Percentiles rank a stretch among this genome's conserved stretches.
Evolutionary conservation across 1,140 invertebrate species (phyloP).

Genomic region (Leptonema lineaticorne): DNA sequence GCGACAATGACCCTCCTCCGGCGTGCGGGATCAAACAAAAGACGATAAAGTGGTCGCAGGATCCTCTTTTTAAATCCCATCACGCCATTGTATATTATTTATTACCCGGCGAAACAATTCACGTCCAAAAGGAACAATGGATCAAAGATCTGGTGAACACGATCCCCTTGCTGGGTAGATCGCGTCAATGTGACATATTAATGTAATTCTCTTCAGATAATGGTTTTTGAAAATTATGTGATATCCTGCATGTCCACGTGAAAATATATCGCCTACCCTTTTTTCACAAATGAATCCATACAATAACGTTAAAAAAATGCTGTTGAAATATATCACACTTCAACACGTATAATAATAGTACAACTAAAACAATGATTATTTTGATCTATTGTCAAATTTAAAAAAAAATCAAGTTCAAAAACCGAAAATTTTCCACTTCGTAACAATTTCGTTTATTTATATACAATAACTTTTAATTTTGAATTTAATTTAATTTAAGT

Average conservation of each 20-base stretch:
- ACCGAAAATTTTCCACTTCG: no score
- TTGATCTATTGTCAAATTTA: no score
- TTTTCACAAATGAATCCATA: no score
- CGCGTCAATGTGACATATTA: slow-evolving; percentile 30
- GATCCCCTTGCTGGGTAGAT: slow-evolving; percentile 8
- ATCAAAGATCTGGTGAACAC: slow-evolving; percentile 28
- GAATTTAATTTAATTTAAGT: no score
- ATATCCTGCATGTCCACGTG: background rate
- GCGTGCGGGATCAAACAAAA: slow-evolving; percentile 30
- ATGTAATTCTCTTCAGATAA: slow-evolving; percentile 19
- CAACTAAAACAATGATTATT: no score
- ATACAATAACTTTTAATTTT: no score
- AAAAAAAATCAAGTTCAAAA: no score
- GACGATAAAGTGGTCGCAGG: slow-evolving; percentile 32
- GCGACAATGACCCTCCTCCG: slow-evolving; percentile 30
- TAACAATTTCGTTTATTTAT: no score
- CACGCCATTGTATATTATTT: slow-evolving; percentile 33
- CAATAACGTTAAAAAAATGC: no score
- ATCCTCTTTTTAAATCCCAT: slow-evolving; percentile 33
- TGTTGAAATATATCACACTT: no score
- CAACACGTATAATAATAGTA: no score
- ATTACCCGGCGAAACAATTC: slow-evolving; percentile 29
- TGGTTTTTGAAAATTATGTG: slow-evolving; percentile 7
- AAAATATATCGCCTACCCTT: no score
- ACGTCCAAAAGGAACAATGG: slow-evolving; percentile 26